A percentile compares a stretch with the other conserved stretches of the same genome.
phyloP scores from a whole-genome alignment of 2,888 invertebrate genomes.

The Caenorhabditis becei region DNA sequence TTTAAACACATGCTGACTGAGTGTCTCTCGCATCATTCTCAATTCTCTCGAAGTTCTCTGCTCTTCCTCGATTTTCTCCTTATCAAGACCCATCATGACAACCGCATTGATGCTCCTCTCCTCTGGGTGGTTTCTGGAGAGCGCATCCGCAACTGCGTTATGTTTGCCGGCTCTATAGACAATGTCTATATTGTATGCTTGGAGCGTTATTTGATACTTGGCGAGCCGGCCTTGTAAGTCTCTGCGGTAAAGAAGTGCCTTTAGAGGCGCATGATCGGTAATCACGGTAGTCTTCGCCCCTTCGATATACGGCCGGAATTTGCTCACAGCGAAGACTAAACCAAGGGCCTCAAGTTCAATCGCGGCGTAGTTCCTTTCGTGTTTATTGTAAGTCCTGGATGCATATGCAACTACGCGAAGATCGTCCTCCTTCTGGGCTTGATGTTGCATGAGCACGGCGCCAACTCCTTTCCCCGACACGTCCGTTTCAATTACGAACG shows the following conservation, averaged over 20 bases:
- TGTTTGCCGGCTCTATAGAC: slow-evolving; percentile 51
- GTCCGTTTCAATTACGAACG: slow-evolving; percentile 57
- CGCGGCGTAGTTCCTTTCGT: slow-evolving; percentile 14
- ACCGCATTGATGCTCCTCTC: too few species aligned
- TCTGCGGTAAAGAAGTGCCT: too few species aligned
- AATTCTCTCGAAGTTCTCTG: too few species aligned
- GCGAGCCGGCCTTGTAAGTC: too few species aligned
- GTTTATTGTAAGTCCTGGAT: slow-evolving; percentile 18
- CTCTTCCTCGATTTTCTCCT: too few species aligned
- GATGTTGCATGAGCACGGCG: slow-evolving; percentile 45
- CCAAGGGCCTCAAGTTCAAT: slow-evolving; percentile 58
- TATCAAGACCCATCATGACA: too few species aligned
- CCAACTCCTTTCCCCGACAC: slow-evolving; percentile 46
- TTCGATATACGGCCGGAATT: slow-evolving; percentile 51
- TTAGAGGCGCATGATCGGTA: slow-evolving; percentile 28
- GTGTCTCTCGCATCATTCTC: too few species aligned
- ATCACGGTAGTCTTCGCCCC: slow-evolving; percentile 27
- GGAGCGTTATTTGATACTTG: slow-evolving; percentile 10
- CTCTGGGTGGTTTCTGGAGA: not conserved
- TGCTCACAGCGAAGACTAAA: slow-evolving; percentile 31
- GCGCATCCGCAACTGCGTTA: slow-evolving; percentile 50
- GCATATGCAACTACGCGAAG: slow-evolving; percentile 36
- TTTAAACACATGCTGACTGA: too few species aligned
- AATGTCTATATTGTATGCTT: slow-evolving; percentile 12
- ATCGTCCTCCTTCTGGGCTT: slow-evolving; percentile 25